Base-by-base conservation (phyloP, 1,140 invertebrate species). In the Proales similis region DNA sequence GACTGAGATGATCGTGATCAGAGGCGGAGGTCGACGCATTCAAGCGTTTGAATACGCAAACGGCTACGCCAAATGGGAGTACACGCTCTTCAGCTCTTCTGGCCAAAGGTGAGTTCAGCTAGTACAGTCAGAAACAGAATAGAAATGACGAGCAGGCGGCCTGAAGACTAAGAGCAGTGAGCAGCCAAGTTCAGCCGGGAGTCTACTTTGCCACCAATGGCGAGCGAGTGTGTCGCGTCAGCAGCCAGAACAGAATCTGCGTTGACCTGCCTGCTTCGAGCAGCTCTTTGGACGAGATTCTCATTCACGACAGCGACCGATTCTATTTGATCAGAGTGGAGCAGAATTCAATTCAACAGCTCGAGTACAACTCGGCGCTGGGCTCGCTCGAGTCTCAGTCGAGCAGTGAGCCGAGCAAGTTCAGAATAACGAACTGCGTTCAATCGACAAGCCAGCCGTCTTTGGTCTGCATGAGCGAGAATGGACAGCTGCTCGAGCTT, bases 11-110 rank as follows among this genome's bases (percentile, higher is more conserved):
- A n/a, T 61, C 17, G 26, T 61, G 20, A 45, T 61, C 4, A 42
- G 42, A 1, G 36, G 22, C 29, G 36, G 47, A 24, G 57, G 57
- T 30, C 39, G 39, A 30, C 12, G 42, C 22, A 45, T 61, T 7
- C 57, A 45, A 45, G 42, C 26, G 12, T 46, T 61, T 12, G 19
- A 45, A 26, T 61, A 61, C 17, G 39, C 36, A 26, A 29, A 46
- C 26, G 57, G 57, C 9, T 61, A 46, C 17, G 57, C 51, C 9
- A 42, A 6, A 17, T 57, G 51, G 51, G 51, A 57, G 30, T 57
- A 42, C 32, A 26, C 7, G 29, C 20, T 57, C 11, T 42, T 57
- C 30, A 42, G 30, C 33, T 22, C 7, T 6, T 39, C n/a, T 39
- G 36, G 36, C 36, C n/a, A 39, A 14, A 14, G 20, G 36, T 19